Conservation (phyloP, 2,888 invertebrate species). For the Drosophila limbata region DNA sequence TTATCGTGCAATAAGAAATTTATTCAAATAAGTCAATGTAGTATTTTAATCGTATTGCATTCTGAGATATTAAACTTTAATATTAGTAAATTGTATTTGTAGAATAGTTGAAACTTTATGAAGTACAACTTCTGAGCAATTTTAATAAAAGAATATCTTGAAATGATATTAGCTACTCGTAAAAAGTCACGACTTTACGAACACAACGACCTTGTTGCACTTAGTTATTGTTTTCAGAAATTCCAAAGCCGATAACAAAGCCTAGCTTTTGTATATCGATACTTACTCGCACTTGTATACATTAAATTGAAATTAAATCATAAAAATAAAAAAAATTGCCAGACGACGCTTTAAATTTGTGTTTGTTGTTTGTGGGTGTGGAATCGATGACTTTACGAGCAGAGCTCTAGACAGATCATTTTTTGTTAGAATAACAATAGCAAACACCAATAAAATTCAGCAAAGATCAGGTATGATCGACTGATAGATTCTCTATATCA, state of each 20-base stretch:
- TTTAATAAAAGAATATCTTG: background rate
- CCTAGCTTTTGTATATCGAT: slow-evolving; percentile 22
- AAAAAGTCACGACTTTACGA: slow-evolving; percentile 15
- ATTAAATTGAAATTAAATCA: slow-evolving; percentile 63
- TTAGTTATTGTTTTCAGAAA: background rate
- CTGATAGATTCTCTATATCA: background rate
- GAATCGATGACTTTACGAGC: slow-evolving; percentile 12
- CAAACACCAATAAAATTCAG: slow-evolving; percentile 6
- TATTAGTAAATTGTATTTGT: background rate
- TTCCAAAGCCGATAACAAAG: slow-evolving; percentile 32
- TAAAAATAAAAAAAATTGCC: slow-evolving; percentile 51
- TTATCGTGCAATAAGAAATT: background rate
- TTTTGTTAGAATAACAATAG: slow-evolving; percentile 14
- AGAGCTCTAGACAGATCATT: slow-evolving; percentile 7
- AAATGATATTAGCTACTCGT: slow-evolving; percentile 4
- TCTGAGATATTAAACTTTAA: background rate
- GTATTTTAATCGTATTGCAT: background rate
- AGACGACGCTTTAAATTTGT: slow-evolving; percentile 55
- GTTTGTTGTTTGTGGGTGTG: slow-evolving; percentile 49
- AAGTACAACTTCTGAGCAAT: background rate
- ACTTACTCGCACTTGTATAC: slow-evolving; percentile 23
- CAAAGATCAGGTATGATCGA: background rate
- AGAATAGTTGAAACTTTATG: background rate
- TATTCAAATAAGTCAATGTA: background rate
- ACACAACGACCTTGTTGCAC: slow-evolving; percentile 17